phyloP scores from a whole-genome alignment of 92 coral and sea anemone genomes.

The Zoanthus sociatus region DNA sequence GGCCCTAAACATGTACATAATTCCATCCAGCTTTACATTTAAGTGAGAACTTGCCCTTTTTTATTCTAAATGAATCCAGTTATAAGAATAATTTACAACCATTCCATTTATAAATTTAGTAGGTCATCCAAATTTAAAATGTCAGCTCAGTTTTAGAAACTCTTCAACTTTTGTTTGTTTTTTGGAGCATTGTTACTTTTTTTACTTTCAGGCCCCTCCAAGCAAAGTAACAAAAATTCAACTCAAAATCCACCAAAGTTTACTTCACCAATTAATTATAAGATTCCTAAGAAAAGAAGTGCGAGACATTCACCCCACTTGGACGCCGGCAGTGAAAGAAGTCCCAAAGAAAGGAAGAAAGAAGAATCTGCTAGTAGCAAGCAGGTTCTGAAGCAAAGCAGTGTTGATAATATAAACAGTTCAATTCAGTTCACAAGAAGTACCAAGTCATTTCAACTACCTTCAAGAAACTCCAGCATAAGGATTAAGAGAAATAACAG shows the following conservation, averaged over 20 bases:
- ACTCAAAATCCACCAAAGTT: conserved; percentile 43
- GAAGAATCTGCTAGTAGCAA: conserved; percentile 57
- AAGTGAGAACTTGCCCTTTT: too few species aligned
- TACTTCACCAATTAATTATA: conserved; percentile 58
- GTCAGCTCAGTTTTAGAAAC: neutral
- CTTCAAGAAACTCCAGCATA: conserved; percentile 63
- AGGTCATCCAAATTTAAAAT: too few species aligned
- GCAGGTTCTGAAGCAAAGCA: conserved; percentile 53
- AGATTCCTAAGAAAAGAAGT: conserved; percentile 73
- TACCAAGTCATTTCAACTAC: conserved; percentile 75
- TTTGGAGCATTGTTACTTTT: neutral
- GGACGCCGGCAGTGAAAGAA: conserved; percentile 54
- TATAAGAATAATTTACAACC: too few species aligned
- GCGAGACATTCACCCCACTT: conserved; percentile 79
- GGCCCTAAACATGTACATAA: too few species aligned
- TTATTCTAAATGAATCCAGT: too few species aligned
- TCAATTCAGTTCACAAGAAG: conserved; percentile 68
- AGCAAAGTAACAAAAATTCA: conserved; percentile 52
- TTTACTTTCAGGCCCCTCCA: conserved; percentile 61
- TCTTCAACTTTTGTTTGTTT: neutral
- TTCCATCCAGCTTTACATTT: too few species aligned
- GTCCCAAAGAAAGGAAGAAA: conserved; percentile 18
- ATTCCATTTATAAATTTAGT: too few species aligned
- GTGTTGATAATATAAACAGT: conserved; percentile 59
- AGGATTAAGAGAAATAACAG: conserved; percentile 40